phyloP scores from a whole-genome alignment of 1,140 invertebrate genomes.

The Venturia canescens region DNA sequence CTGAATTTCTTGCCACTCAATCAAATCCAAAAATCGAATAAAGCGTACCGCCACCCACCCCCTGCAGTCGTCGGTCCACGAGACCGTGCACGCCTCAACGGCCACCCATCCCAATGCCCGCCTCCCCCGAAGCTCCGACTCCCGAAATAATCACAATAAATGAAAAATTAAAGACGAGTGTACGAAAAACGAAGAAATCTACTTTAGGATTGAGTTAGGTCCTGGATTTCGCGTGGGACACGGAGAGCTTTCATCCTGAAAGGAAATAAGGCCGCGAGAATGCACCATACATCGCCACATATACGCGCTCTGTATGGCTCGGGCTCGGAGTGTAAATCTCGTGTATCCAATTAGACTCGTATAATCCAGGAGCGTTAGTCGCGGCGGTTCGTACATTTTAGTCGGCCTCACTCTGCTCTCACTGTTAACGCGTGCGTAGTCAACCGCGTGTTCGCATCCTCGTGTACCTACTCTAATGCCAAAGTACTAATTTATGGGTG shows the following conservation, averaged over 20 bases:
- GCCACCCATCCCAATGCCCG: no score
- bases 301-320: conserved; percentile 15
- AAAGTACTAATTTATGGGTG: conserved; percentile 72
- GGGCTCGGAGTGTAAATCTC: conserved; percentile 65
- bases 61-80: no score
- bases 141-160: no score
- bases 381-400: conserved; percentile 55
- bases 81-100: no score
- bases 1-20: no score
- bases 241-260: conserved; percentile 11
- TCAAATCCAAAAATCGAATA: no score
- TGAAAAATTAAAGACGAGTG: background rate
- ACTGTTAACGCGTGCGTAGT: conserved; percentile 43
- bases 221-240: background rate
- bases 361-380: conserved; percentile 71
- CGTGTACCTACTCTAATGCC: conserved; percentile 66
- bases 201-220: background rate
- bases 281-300: background rate
- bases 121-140: no score
- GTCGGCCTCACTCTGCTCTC: conserved; percentile 58
- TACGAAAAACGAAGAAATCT: background rate
- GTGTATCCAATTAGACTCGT: conserved; percentile 76
- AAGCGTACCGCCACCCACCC: no score
- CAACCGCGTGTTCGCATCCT: conserved; percentile 49
- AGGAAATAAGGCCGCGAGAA: conserved; percentile 28